phyloP scores from a whole-genome alignment of 2,888 invertebrate genomes.

The Tipula lateralis region DNA sequence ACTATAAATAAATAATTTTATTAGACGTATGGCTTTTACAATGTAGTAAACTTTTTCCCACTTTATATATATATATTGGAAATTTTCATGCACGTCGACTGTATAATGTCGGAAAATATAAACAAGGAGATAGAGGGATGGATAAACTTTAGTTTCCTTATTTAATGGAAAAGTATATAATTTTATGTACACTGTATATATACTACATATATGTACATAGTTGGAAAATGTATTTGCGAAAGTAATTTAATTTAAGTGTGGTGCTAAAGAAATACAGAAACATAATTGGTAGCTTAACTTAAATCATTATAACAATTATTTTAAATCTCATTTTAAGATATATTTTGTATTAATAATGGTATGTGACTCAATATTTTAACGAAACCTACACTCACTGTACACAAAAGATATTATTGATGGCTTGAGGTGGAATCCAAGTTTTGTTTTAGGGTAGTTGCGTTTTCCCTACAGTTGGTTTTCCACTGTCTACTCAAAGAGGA shows the following conservation, averaged over 20 bases:
- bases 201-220: too few species aligned
- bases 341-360: neutral
- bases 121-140: neutral
- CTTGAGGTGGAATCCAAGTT: too few species aligned
- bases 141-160: neutral
- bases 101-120: neutral
- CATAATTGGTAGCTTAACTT: too few species aligned
- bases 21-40: neutral
- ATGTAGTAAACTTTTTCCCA: neutral
- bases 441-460: too few species aligned
- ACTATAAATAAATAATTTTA: constrained; percentile 24
- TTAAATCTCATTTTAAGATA: too few species aligned
- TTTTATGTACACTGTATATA: neutral
- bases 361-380: neutral
- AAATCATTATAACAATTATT: too few species aligned
- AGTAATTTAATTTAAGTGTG: neutral
- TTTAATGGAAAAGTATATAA: neutral
- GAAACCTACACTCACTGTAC: too few species aligned
- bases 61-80: neutral
- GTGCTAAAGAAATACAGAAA: too few species aligned
- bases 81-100: neutral
- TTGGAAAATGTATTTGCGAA: neutral
- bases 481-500: too few species aligned
- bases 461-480: too few species aligned
- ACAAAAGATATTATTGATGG: too few species aligned